Percentiles rank a stretch among this genome's conserved stretches.
These are phyloP conservation scores for Eulemur rufifrons DNA, from an alignment of 2,113 vertebrate genomes.

Conservation along the genomic window DNA sequence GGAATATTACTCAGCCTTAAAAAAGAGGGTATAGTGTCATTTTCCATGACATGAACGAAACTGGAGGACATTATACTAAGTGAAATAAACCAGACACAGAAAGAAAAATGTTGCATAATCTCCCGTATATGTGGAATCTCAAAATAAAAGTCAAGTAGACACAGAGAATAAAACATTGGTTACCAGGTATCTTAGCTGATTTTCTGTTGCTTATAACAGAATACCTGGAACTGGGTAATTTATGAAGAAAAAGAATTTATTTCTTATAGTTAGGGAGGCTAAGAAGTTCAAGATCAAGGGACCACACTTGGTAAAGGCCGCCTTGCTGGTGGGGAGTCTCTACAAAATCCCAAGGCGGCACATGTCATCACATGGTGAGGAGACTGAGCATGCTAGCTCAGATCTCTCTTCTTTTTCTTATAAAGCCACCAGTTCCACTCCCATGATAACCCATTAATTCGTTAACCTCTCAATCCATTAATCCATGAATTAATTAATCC, in stretches of 20 bases:
- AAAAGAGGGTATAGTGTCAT: neutral
- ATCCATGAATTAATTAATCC: neutral
- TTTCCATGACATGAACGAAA: neutral
- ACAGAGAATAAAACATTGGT: neutral
- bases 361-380: neutral
- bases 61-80: neutral
- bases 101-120: neutral
- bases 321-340: neutral
- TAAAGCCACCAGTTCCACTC: neutral
- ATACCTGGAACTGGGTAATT: neutral
- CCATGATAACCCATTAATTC: neutral
- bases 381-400: neutral
- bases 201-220: neutral
- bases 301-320: neutral
- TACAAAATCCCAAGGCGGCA: neutral
- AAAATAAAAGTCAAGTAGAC: neutral
- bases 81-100: neutral
- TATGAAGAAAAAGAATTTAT: neutral
- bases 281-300: neutral
- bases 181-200: neutral
- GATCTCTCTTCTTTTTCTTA: neutral
- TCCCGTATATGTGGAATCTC: neutral
- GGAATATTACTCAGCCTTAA: neutral
- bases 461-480: neutral
- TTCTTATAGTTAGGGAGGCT: neutral